Percentiles rank a stretch among this genome's conserved stretches.
These are phyloP conservation scores for Mantis religiosa DNA, from an alignment of 2,888 invertebrate genomes.

Conservation along the genomic window DNA sequence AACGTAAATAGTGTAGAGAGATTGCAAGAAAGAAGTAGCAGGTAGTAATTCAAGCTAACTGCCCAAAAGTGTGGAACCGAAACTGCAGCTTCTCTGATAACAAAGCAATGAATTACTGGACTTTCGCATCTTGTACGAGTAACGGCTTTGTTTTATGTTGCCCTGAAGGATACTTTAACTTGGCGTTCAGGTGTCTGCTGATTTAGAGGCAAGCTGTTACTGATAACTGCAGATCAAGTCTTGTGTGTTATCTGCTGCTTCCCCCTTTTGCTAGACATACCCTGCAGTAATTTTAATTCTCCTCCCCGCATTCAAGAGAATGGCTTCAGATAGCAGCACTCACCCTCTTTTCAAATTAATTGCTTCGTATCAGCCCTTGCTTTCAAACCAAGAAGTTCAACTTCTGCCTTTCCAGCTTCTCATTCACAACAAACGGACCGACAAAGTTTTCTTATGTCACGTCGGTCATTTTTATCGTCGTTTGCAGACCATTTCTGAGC, in stretches of 20 bases:
- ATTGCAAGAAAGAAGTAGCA: no score
- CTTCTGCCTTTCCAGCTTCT: not conserved
- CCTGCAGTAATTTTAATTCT: not conserved
- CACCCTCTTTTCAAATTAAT: not conserved
- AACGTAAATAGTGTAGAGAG: no score
- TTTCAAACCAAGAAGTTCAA: not conserved
- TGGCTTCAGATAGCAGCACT: not conserved
- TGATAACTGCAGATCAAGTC: not conserved
- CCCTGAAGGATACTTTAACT: not conserved
- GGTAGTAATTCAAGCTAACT: not conserved
- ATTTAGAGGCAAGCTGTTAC: not conserved
- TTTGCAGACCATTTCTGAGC: no score
- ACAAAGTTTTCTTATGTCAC: no score
- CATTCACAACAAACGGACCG: no score
- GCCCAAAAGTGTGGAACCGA: not conserved
- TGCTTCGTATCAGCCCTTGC: not conserved
- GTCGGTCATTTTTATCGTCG: no score
- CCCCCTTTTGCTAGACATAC: no score
- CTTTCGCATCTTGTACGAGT: not conserved
- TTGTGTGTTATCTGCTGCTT: not conserved
- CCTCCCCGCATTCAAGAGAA: not conserved
- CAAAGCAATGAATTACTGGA: not conserved
- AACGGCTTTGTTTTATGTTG: not conserved
- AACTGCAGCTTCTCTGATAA: not conserved
- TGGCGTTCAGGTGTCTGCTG: not conserved